phyloP scores from a whole-genome alignment of 1,140 invertebrate species.

The Psix sp. region DNA sequence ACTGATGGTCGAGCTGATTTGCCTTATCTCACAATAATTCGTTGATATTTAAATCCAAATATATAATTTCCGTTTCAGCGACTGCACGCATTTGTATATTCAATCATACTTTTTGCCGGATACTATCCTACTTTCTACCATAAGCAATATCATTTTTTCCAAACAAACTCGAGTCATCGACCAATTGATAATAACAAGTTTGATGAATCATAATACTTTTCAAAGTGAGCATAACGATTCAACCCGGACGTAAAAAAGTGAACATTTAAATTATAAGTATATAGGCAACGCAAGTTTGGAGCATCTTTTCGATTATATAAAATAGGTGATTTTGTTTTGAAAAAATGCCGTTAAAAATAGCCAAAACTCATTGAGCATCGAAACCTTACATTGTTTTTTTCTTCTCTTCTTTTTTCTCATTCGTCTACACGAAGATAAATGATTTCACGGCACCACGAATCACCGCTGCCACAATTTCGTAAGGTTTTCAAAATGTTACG shows the following conservation, averaged over 20 bases:
- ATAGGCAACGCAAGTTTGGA: slow-evolving; percentile 28
- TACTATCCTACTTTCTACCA: no score
- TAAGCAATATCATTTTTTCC: neutral
- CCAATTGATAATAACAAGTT: slow-evolving; percentile 16
- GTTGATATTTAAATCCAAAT: no score
- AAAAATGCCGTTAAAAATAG: slow-evolving; percentile 16
- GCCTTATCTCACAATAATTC: no score
- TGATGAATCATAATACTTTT: slow-evolving; percentile 30
- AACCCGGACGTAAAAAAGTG: slow-evolving; percentile 34
- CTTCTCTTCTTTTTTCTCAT: neutral
- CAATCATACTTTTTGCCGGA: no score
- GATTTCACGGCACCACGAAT: slow-evolving; percentile 1
- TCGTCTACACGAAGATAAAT: slow-evolving; percentile 3
- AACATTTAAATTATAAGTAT: slow-evolving; percentile 36
- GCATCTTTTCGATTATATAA: no score
- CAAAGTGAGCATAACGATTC: slow-evolving; percentile 22
- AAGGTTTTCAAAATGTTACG: no score
- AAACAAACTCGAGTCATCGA: neutral
- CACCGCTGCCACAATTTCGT: neutral
- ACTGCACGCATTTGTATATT: no score
- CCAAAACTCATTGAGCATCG: no score
- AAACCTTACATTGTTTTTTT: neutral
- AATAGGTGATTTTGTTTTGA: no score
- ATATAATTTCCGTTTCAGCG: no score
- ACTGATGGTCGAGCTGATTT: no score